Evolutionary conservation across 2,888 invertebrate genomes (phyloP).

Genomic region (Tholera decimalis): DNA sequence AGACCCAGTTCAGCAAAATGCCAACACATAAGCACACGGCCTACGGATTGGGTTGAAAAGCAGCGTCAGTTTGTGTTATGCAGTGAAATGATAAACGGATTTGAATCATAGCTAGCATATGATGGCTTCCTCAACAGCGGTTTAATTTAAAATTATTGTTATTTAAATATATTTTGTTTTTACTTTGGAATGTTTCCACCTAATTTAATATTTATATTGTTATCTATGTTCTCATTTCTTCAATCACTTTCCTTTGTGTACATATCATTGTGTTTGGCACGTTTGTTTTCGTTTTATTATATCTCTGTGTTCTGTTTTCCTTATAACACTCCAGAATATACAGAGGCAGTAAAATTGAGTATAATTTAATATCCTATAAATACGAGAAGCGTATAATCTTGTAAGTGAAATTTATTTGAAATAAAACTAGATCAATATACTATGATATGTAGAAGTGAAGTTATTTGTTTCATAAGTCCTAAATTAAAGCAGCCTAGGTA

Average conservation of each 20-base stretch:
- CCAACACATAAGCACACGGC: too few relatives aligned
- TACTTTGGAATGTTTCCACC: neutral
- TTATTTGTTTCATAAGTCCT: neutral
- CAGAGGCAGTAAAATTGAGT: constrained; percentile 40
- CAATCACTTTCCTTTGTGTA: constrained; percentile 44
- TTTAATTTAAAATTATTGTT: too few relatives aligned
- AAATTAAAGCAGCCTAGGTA: too few relatives aligned
- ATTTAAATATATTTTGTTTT: neutral
- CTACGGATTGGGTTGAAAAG: too few relatives aligned
- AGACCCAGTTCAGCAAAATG: too few relatives aligned
- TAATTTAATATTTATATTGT: constrained; percentile 17
- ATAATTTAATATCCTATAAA: constrained; percentile 39
- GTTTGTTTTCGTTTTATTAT: constrained; percentile 51
- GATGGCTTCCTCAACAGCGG: too few relatives aligned
- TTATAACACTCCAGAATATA: constrained; percentile 38
- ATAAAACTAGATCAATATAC: neutral
- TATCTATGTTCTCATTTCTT: constrained; percentile 34
- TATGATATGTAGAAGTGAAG: neutral
- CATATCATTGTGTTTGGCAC: constrained; percentile 34
- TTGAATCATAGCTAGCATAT: too few relatives aligned
- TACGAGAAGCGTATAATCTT: constrained; percentile 24
- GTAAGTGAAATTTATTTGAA: constrained; percentile 24
- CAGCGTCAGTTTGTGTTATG: too few relatives aligned
- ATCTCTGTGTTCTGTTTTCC: constrained; percentile 33
- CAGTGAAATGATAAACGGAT: too few relatives aligned